Evolutionary conservation across 2,113 vertebrate genomes (phyloP).

Genomic region (Hassar affinis): DNA sequence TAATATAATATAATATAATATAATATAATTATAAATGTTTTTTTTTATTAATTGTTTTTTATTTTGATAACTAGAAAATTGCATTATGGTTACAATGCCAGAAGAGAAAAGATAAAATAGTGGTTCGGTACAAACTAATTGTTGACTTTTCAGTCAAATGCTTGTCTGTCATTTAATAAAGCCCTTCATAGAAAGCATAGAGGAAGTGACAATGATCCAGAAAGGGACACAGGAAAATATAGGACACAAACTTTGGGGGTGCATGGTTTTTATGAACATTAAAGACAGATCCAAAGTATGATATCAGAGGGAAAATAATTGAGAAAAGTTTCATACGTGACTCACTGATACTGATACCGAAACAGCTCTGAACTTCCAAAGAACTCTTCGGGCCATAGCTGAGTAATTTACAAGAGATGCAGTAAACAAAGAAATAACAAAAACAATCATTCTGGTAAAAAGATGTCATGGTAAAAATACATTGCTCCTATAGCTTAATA

Average conservation of each 20-base stretch:
- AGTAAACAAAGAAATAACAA: background rate
- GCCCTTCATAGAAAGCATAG: background rate
- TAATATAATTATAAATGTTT: background rate
- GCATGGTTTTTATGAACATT: background rate
- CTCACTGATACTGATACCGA: background rate
- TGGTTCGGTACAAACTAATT: background rate
- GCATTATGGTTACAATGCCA: background rate
- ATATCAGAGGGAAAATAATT: background rate
- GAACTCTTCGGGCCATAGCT: background rate
- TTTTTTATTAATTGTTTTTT: too few species aligned
- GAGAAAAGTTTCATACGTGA: background rate
- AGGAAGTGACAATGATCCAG: background rate
- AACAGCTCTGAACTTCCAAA: background rate
- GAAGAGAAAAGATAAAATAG: background rate
- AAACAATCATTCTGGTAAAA: background rate
- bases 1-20: background rate
- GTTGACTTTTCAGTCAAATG: background rate
- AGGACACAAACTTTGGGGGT: background rate
- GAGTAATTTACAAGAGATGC: background rate
- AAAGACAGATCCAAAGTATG: background rate
- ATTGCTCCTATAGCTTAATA: background rate
- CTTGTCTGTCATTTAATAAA: background rate
- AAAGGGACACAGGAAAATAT: background rate
- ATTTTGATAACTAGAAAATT: background rate
- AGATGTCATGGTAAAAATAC: background rate